Evolutionary conservation across 2,888 invertebrate species (phyloP).

Genomic region (Myopa tessellatipennis): DNA sequence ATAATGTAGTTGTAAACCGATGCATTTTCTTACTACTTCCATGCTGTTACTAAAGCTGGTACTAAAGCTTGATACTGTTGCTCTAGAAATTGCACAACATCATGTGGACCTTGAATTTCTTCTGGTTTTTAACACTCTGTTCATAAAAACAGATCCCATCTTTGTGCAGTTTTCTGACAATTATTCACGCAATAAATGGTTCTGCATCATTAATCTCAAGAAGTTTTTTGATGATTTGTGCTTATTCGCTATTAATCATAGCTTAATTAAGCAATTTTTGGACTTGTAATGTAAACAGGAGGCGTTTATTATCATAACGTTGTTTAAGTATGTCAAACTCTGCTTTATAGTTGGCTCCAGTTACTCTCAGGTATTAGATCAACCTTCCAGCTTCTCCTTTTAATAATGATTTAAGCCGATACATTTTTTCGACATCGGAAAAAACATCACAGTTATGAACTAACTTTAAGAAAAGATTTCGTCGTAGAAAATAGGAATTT

Average conservation of each 20-base stretch:
- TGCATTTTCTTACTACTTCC: neutral
- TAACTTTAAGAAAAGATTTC: slow-evolving; percentile 8
- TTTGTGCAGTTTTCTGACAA: neutral
- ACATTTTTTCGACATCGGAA: neutral
- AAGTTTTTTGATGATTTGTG: neutral
- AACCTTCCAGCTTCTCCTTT: slow-evolving; percentile 16
- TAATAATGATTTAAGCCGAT: neutral
- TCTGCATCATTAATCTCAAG: slow-evolving; percentile 8
- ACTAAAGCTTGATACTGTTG: slow-evolving; percentile 6
- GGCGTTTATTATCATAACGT: slow-evolving; percentile 2
- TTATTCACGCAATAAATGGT: slow-evolving; percentile 8
- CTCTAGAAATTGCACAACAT: neutral
- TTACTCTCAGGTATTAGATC: neutral
- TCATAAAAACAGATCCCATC: neutral
- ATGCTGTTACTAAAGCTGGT: neutral
- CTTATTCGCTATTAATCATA: slow-evolving; percentile 10
- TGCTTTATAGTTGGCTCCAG: slow-evolving; percentile 4
- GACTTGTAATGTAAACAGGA: neutral
- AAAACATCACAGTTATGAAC: neutral
- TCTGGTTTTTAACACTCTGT: slow-evolving; percentile 1
- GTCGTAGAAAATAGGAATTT: slow-evolving; percentile 10
- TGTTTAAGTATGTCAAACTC: neutral
- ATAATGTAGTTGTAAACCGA: neutral
- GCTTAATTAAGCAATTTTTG: neutral
- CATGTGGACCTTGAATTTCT: neutral